phyloP scores from a whole-genome alignment of 2,888 invertebrate species.

The Andrena praecox region DNA sequence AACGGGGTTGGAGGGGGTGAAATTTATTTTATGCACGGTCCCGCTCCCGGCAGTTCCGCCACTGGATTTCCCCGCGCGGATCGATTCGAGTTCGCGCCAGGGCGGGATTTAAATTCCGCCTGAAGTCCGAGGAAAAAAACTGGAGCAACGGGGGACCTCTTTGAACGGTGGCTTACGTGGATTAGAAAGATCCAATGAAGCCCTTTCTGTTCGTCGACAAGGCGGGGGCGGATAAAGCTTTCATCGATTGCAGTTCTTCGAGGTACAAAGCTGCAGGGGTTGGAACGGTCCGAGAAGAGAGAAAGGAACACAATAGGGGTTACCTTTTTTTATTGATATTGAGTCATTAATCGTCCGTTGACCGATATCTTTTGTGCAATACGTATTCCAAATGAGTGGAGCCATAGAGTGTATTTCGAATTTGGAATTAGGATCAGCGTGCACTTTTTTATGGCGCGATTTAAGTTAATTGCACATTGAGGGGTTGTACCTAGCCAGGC shows the following conservation, averaged over 20 bases:
- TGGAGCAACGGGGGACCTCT: constrained; percentile 1
- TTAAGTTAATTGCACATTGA: too few species aligned
- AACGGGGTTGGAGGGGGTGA: background rate
- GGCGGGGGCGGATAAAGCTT: constrained; percentile 19
- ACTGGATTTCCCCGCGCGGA: constrained; percentile 2
- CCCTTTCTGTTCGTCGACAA: constrained; percentile 22
- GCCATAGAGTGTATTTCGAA: too few species aligned
- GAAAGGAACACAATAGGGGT: background rate
- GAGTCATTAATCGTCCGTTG: background rate
- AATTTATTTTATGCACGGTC: constrained; percentile 2
- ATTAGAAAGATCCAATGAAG: constrained; percentile 47
- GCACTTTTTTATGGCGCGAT: too few species aligned
- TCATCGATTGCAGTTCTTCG: constrained; percentile 17
- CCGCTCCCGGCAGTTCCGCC: background rate
- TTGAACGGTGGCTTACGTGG: constrained; percentile 35
- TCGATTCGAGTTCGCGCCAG: constrained; percentile 21
- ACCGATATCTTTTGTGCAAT: background rate
- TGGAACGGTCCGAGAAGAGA: background rate
- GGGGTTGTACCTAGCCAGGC: too few species aligned
- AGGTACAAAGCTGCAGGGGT: background rate
- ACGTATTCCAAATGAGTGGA: background rate
- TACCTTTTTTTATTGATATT: background rate
- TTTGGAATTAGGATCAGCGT: too few species aligned
- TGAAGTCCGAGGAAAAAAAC: constrained; percentile 6
- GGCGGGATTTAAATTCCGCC: constrained; percentile 30